These are phyloP conservation scores for Drosophila pandora DNA, from an alignment of 1,140 invertebrate species.

Conservation along the genomic window DNA sequence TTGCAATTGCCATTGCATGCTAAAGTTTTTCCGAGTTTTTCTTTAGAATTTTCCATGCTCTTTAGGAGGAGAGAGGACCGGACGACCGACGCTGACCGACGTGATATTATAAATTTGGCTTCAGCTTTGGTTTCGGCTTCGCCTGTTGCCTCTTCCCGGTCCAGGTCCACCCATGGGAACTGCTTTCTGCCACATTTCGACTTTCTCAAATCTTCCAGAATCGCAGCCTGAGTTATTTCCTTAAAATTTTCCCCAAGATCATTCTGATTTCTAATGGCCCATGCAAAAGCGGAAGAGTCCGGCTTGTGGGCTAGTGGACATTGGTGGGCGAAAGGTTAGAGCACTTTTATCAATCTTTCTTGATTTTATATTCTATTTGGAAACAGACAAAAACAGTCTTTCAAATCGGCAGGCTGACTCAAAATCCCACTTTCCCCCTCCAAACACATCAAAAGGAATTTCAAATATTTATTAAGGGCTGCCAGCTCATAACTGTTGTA, in stretches of 20 bases:
- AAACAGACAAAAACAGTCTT: slow-evolving; percentile 4
- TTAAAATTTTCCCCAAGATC: not conserved
- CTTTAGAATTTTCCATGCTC: slow-evolving; percentile 51
- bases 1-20: slow-evolving; percentile 65
- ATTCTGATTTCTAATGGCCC: not conserved
- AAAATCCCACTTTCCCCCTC: not conserved
- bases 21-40: slow-evolving; percentile 38
- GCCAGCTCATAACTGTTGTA: slow-evolving; percentile 64
- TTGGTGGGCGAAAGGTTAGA: no score
- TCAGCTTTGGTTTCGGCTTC: slow-evolving; percentile 23
- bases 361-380: not conserved
- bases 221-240: slow-evolving; percentile 12
- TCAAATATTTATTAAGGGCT: slow-evolving; percentile 71
- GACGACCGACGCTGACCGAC: slow-evolving; percentile 33
- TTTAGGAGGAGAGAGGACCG: slow-evolving; percentile 9
- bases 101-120: slow-evolving; percentile 70
- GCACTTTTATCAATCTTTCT: no score
- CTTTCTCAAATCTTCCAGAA: slow-evolving; percentile 20
- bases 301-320: not conserved
- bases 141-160: slow-evolving; percentile 8
- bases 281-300: not conserved
- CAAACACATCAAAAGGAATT: slow-evolving; percentile 71
- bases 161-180: slow-evolving; percentile 29
- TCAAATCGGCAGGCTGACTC: slow-evolving; percentile 14
- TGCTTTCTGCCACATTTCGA: slow-evolving; percentile 10